Conservation (phyloP, 2,797 vertebrate species). For the Pempheris klunzingeri region DNA sequence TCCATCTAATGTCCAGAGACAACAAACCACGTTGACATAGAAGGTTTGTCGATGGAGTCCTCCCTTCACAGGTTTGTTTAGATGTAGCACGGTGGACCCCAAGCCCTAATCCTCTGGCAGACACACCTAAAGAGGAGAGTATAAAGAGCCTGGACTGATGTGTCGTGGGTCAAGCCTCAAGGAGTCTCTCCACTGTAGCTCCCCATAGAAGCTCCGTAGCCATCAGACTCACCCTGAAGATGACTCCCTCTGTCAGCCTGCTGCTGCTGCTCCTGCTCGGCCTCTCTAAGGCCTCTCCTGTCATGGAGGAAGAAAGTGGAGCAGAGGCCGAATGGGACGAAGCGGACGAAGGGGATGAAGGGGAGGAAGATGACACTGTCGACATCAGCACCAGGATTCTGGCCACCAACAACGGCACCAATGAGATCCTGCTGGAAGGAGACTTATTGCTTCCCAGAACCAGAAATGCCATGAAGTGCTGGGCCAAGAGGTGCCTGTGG, state of each 20-base stretch:
- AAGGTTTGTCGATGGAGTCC: constrained; percentile 36
- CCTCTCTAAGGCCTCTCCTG: constrained; percentile 32
- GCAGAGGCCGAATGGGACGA: constrained; percentile 4
- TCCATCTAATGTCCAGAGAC: no score
- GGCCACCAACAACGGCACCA: constrained; percentile 44
- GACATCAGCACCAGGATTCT: constrained; percentile 65
- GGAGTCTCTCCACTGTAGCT: constrained; percentile 49
- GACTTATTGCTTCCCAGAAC: no score
- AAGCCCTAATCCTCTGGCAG: constrained; percentile 49
- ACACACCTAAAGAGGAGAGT: constrained; percentile 57
- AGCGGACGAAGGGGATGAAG: no score
- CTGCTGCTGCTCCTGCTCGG: constrained; percentile 66
- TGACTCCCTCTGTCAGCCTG: constrained; percentile 54
- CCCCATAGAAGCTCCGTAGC: constrained; percentile 41
- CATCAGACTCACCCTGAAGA: constrained; percentile 54
- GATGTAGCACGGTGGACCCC: constrained; percentile 41
- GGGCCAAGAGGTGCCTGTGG: no score
- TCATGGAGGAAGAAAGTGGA: constrained; percentile 14
- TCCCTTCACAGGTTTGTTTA: constrained; percentile 53
- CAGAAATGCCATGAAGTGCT: no score
- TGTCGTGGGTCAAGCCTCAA: constrained; percentile 43
- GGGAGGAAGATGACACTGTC: not conserved
- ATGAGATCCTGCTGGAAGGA: no score
- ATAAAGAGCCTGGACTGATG: constrained; percentile 62
- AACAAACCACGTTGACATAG: constrained; percentile 36